Conservation (phyloP, 2,888 invertebrate species). For the Aplocera efformata region DNA sequence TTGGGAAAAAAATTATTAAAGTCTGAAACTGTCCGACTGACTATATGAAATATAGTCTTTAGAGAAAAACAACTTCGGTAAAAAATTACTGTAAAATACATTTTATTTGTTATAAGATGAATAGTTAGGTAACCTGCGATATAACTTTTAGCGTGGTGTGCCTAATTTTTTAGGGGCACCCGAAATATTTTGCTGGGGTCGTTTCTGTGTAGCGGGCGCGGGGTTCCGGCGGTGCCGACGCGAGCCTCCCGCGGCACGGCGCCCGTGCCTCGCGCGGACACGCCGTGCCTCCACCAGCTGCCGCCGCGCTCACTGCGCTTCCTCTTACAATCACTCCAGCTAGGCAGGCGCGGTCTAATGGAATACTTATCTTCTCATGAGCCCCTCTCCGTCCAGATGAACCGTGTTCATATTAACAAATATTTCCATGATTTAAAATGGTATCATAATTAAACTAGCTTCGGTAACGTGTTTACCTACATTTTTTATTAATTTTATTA, state of each 20-base stretch:
- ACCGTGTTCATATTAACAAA: slow-evolving; percentile 69
- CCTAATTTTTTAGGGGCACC: slow-evolving; percentile 52
- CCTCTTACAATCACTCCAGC: slow-evolving; percentile 21
- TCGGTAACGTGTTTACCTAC: slow-evolving; percentile 40
- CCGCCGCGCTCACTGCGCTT: slow-evolving; percentile 41
- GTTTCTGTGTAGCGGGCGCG: slow-evolving; percentile 38
- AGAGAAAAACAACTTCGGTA: slow-evolving; percentile 59
- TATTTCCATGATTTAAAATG: slow-evolving; percentile 44
- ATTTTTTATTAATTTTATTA: slow-evolving; percentile 26
- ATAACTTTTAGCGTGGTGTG: slow-evolving; percentile 48
- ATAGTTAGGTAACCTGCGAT: slow-evolving; percentile 65
- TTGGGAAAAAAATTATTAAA: slow-evolving; percentile 60
- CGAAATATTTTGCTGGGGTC: slow-evolving; percentile 51
- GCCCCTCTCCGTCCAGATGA: slow-evolving; percentile 74
- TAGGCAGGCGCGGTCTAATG: too few relatives aligned
- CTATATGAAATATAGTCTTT: slow-evolving; percentile 68
- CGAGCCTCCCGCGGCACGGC: slow-evolving; percentile 19
- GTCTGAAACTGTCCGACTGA: slow-evolving; percentile 68
- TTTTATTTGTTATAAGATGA: slow-evolving; percentile 68
- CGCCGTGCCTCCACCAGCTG: too few relatives aligned
- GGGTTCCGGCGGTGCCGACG: too few relatives aligned
- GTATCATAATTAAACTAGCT: slow-evolving; percentile 46
- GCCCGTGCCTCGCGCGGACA: too few relatives aligned
- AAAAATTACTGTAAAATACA: slow-evolving; percentile 66
- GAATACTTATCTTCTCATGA: slow-evolving; percentile 47